Conservation (phyloP, 2,113 vertebrate genomes). For the Balaeniceps rex region DNA sequence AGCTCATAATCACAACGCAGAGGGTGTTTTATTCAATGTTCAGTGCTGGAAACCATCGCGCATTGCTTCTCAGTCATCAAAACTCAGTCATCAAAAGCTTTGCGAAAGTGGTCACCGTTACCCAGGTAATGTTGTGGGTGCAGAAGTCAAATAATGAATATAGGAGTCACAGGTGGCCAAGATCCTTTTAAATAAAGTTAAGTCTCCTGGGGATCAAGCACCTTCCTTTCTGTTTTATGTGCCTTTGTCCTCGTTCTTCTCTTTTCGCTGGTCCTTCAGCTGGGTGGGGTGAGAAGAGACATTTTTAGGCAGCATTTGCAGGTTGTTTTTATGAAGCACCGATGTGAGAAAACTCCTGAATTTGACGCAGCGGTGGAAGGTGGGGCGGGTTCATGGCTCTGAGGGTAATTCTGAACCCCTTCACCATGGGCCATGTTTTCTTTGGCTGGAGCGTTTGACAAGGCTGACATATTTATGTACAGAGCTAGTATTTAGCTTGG, state of each 20-base stretch:
- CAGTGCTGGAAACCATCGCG: not conserved
- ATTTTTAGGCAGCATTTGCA: not conserved
- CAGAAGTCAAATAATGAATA: not conserved
- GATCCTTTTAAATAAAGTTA: not conserved
- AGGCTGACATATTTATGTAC: constrained; percentile 73
- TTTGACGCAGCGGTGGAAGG: constrained; percentile 14
- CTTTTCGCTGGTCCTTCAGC: not conserved
- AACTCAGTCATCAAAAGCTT: not conserved
- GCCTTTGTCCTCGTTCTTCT: not conserved
- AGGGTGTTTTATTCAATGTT: not conserved
- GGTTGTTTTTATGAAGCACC: not conserved
- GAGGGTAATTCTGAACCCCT: constrained; percentile 44
- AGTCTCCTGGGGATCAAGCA: not conserved
- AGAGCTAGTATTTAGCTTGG: constrained; percentile 72
- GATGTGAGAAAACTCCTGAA: constrained; percentile 11
- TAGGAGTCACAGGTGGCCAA: not conserved
- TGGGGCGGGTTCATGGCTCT: constrained; percentile 33
- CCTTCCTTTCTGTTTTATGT: not conserved
- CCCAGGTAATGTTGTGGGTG: not conserved
- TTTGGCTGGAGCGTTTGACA: constrained; percentile 63
- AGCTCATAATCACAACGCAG: not conserved
- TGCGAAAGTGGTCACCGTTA: not conserved
- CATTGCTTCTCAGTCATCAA: not conserved
- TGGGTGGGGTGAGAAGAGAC: not conserved
- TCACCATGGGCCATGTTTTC: constrained; percentile 47